Evolutionary conservation across 2,888 invertebrate genomes (phyloP).

Genomic region (Pimpla rufipes): DNA sequence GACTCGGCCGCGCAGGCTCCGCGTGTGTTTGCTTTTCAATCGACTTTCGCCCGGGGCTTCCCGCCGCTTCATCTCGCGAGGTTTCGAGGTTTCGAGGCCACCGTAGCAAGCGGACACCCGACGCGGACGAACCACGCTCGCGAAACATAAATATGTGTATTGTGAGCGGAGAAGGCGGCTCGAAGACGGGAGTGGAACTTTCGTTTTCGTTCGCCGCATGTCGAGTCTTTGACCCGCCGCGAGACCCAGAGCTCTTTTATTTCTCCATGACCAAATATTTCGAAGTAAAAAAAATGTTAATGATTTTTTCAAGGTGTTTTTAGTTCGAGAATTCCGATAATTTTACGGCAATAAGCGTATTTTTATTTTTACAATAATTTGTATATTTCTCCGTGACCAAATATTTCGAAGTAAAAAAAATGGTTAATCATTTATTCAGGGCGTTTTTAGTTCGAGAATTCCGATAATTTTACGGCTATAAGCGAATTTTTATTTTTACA

Average conservation of each 20-base stretch:
- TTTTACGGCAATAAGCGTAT: no score
- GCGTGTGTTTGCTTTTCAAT: background rate
- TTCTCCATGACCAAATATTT: background rate
- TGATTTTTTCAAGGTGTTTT: no score
- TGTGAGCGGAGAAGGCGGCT: background rate
- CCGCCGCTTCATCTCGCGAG: background rate
- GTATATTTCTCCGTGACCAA: background rate
- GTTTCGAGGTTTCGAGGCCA: constrained; percentile 61
- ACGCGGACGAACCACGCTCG: constrained; percentile 14
- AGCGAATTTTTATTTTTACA: no score
- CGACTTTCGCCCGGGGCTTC: background rate
- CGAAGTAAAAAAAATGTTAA: no score
- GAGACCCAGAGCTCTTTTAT: background rate
- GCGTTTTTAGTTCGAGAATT: no score
- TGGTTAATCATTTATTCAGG: no score
- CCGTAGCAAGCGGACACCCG: constrained; percentile 27
- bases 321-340: no score
- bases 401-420: no score
- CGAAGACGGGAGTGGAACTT: constrained; percentile 56
- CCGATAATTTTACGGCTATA: no score
- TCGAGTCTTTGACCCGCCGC: background rate
- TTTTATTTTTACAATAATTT: no score
- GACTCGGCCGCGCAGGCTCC: background rate
- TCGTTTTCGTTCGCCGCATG: constrained; percentile 48
- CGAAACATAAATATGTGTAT: constrained; percentile 11